These are phyloP conservation scores for Shinisaurus crocodilurus DNA, from an alignment of 2,113 vertebrate genomes.

Conservation along the genomic window DNA sequence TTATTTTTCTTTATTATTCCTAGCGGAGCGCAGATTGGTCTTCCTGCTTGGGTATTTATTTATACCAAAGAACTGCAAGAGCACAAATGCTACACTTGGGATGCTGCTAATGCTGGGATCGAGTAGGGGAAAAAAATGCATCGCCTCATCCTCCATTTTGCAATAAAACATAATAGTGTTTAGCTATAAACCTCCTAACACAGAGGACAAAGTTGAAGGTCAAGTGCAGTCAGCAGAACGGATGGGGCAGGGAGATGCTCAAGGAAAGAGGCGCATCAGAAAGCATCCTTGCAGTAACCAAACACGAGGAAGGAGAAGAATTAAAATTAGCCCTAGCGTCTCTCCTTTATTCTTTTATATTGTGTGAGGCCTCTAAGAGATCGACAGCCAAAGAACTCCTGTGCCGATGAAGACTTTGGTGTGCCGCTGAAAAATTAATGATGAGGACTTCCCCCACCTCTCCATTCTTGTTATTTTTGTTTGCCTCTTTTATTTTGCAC, in stretches of 20 bases:
- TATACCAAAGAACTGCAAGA: constrained; percentile 78
- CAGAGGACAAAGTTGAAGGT: constrained; percentile 80
- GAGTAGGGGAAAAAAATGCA: constrained; percentile 54
- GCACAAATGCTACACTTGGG: constrained; percentile 82
- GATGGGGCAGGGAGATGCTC: constrained; percentile 30
- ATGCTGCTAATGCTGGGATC: constrained; percentile 70
- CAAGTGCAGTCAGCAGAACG: constrained; percentile 65
- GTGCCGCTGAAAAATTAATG: constrained; percentile 75
- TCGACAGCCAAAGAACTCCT: constrained; percentile 53
- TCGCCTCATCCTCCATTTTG: constrained; percentile 75
- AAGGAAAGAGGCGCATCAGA: constrained; percentile 49
- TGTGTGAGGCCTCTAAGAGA: constrained; percentile 60
- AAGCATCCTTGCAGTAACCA: constrained; percentile 54
- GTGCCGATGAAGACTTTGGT: constrained; percentile 63
- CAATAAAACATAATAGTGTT: constrained; percentile 70
- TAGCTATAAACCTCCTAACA: constrained; percentile 66
- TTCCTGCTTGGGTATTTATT: constrained; percentile 82
- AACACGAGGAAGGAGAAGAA: constrained; percentile 11
- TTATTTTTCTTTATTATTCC: constrained; percentile 86
- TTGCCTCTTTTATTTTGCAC: constrained; percentile 64
- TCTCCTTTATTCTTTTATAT: constrained; percentile 48
- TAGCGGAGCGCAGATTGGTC: constrained; percentile 74
- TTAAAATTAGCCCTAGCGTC: background rate
- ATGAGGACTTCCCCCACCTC: no score
- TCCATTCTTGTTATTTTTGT: constrained; percentile 49